These are phyloP conservation scores for Drosophila truncata DNA, from an alignment of 1,140 invertebrate species.

Conservation along the genomic window DNA sequence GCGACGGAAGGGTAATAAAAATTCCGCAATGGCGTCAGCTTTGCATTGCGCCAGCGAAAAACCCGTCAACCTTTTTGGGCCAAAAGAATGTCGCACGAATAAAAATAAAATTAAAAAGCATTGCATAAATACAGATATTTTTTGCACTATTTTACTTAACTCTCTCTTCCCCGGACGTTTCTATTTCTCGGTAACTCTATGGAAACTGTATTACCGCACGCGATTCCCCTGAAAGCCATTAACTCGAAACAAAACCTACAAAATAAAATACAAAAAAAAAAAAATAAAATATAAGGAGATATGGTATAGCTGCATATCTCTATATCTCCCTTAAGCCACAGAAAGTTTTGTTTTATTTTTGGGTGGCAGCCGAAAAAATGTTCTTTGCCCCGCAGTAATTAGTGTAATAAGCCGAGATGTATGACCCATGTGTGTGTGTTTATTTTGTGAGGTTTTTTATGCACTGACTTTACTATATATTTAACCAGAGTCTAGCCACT, in stretches of 20 bases:
- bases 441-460: constrained; percentile 14
- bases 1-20: constrained; percentile 77
- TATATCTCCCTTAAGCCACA: constrained; percentile 57
- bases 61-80: constrained; percentile 33
- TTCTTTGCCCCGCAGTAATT: constrained; percentile 65
- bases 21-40: constrained; percentile 76
- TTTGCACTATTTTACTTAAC: constrained; percentile 43
- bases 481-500: constrained; percentile 14
- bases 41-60: constrained; percentile 32
- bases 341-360: constrained; percentile 55
- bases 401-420: constrained; percentile 79
- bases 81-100: constrained; percentile 71
- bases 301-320: constrained; percentile 50
- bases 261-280: constrained; percentile 14
- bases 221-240: constrained; percentile 80
- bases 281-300: constrained; percentile 18
- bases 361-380: constrained; percentile 4
- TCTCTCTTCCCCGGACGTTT: constrained; percentile 17
- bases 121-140: constrained; percentile 47
- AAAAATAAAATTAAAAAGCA: constrained; percentile 77
- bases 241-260: constrained; percentile 54
- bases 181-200: constrained; percentile 24
- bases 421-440: constrained; percentile 14
- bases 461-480: not conserved
- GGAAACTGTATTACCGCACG: constrained; percentile 79